A percentile compares a stretch with the other conserved stretches of the same genome.
phyloP scores from a whole-genome alignment of 2,888 invertebrate species.

The Zygothrica quintamaculata region DNA sequence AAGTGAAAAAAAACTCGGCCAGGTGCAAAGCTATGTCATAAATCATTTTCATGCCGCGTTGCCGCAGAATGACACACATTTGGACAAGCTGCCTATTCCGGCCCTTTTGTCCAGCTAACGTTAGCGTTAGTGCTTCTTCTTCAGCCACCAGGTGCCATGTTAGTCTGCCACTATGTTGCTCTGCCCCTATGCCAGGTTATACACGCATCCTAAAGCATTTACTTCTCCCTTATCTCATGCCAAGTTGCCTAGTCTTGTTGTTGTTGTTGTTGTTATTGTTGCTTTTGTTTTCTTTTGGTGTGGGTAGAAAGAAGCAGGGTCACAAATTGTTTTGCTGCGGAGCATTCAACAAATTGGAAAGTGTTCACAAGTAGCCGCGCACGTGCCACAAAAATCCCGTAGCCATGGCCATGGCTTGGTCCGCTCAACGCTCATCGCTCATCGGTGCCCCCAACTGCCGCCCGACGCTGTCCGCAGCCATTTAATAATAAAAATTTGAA shows the following conservation, averaged over 20 bases:
- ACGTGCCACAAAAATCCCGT: constrained; percentile 57
- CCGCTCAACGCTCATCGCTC: constrained; percentile 49
- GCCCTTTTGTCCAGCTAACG: constrained; percentile 9
- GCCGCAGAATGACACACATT: constrained; percentile 77
- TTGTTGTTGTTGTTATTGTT: too few relatives aligned
- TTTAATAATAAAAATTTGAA: constrained; percentile 75
- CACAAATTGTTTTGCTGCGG: constrained; percentile 76
- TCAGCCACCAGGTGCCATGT: constrained; percentile 43
- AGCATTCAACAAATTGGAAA: constrained; percentile 77
- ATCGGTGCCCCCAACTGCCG: constrained; percentile 22
- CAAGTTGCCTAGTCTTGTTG: too few relatives aligned
- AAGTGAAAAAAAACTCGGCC: constrained; percentile 25
- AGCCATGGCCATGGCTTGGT: not conserved
- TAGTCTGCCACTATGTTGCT: constrained; percentile 14
- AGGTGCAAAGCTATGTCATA: constrained; percentile 58
- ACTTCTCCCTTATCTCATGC: not conserved
- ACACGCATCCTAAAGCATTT: not conserved
- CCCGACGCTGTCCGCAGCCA: constrained; percentile 55
- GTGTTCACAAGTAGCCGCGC: constrained; percentile 74
- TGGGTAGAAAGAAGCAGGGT: too few relatives aligned
- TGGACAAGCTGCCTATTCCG: constrained; percentile 32
- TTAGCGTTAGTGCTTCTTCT: constrained; percentile 33
- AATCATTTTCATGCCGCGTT: constrained; percentile 74
- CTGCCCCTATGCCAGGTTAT: not conserved
- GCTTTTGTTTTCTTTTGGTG: constrained; percentile 63